Evolutionary conservation across 2,888 invertebrate species (phyloP).

Genomic region (Venusia cambrica): DNA sequence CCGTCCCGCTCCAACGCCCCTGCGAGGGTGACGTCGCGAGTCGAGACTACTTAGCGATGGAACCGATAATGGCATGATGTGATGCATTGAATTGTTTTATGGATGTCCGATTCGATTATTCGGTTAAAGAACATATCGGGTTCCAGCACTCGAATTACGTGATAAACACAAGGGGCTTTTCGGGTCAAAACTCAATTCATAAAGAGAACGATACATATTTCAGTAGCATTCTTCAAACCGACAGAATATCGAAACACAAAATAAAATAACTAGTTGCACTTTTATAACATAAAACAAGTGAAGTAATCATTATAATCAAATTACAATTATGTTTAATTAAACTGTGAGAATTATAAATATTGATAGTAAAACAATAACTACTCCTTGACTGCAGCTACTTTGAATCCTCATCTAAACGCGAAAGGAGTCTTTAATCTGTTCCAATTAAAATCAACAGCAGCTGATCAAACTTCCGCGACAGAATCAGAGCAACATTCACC

Average conservation of each 20-base stretch:
- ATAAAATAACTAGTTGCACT: no score
- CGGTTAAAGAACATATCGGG: constrained; percentile 48
- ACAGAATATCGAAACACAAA: no score
- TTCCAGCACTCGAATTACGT: constrained; percentile 40
- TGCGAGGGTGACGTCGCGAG: constrained; percentile 51
- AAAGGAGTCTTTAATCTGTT: constrained; percentile 14
- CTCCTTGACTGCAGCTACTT: no score
- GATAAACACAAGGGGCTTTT: constrained; percentile 21
- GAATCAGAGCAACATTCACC: constrained; percentile 34
- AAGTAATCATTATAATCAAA: no score
- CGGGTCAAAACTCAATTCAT: not conserved
- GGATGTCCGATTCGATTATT: constrained; percentile 65
- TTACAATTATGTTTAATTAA: no score
- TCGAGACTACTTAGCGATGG: constrained; percentile 70
- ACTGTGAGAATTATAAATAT: no score
- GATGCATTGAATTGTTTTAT: constrained; percentile 66
- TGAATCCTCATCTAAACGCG: no score
- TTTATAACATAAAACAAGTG: no score
- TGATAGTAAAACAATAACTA: no score
- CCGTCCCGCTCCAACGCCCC: constrained; percentile 47
- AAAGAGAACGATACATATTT: constrained; percentile 1
- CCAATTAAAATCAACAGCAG: constrained; percentile 25
- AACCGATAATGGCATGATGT: constrained; percentile 61
- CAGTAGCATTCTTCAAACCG: no score
- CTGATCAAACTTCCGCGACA: constrained; percentile 20